Base-by-base conservation (phyloP, 2,113 vertebrate genomes). In the Lucifuga dentata region DNA sequence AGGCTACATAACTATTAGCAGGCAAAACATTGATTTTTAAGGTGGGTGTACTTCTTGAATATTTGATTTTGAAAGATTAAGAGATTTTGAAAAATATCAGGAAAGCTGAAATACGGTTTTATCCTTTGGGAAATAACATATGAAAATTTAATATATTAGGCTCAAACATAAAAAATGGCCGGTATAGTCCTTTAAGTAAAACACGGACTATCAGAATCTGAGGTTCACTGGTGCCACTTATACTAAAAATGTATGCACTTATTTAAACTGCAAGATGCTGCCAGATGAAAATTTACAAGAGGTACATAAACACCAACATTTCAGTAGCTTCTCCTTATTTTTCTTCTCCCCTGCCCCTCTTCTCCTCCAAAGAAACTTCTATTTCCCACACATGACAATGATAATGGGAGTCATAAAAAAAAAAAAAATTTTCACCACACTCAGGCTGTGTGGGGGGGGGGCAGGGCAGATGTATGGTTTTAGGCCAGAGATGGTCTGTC, bases 401-500 rank as follows among this genome's bases (percentile, higher is more conserved):
- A 68, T 59, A 58, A 61, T 10, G 15, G 62, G 74, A 77, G 26
- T 29, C 26, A 80, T 50, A 40, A 68, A 43, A 76, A 71, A 75
- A 80, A 53, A 59, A 23, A 29, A 29, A 46, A 53, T n/a, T n/a
- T 68, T 65, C 26, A 59, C 71, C 68, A 21, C 77, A 84, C 66
- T 73, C 39, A 24, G 75, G 60, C 73, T 36, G 17, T 83, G 51
- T 74, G 55, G 60, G 60, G n/a, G n/a, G n/a, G 70, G 73, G 72
- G 72, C 39, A 45, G 79, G 53, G 56, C 40, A 73, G 81, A 73
- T 73, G 61, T 62, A 68, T 69, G 69, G 74, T 85, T 83, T 76
- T 58, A 85, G 61, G 70, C 70, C 43, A 73, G 77, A 60, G 79
- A 81, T 74, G 62, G 21, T 78, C 50, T 68, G 74, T 71, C 58